Conservation (phyloP, 2,888 invertebrate genomes). For the Drosophila paucipuncta region DNA sequence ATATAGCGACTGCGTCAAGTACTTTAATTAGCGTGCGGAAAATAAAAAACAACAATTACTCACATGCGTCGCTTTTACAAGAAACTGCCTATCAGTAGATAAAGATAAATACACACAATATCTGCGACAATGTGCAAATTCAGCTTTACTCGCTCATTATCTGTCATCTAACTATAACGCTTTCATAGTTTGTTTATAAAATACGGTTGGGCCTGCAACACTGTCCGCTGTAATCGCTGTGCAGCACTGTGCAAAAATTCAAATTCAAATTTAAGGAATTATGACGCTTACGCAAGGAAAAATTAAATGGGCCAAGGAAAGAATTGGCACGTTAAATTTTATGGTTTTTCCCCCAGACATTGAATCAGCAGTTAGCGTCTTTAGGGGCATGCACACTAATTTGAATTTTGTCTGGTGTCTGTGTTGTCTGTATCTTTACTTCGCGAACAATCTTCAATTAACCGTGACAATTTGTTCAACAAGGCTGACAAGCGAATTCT, state of each 20-base stretch:
- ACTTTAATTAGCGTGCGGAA: constrained; percentile 60
- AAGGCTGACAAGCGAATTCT: constrained; percentile 63
- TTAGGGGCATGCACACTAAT: constrained; percentile 35
- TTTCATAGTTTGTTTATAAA: not conserved
- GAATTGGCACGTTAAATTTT: not conserved
- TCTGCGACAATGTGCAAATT: constrained; percentile 16
- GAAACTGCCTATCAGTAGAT: constrained; percentile 47
- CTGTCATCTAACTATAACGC: not conserved
- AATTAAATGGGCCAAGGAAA: constrained; percentile 39
- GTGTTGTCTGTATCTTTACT: constrained; percentile 28
- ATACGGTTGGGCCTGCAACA: constrained; percentile 13
- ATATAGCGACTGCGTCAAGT: constrained; percentile 22
- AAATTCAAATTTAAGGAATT: constrained; percentile 22
- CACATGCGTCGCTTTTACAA: constrained; percentile 31
- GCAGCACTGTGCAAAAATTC: constrained; percentile 31
- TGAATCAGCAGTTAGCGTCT: constrained; percentile 21
- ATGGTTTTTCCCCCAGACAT: constrained; percentile 33
- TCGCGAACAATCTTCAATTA: constrained; percentile 74
- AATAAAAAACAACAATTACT: constrained; percentile 48
- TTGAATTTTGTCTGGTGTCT: constrained; percentile 43
- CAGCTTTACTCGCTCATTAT: constrained; percentile 4
- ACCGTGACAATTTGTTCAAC: constrained; percentile 59
- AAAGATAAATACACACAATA: constrained; percentile 41
- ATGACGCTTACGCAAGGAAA: constrained; percentile 7
- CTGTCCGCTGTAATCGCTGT: constrained; percentile 7